Percentiles rank a stretch among this genome's conserved stretches.
Evolutionary conservation across 2,888 invertebrate genomes (phyloP).

Genomic region (Ornithoptera alexandrae): DNA sequence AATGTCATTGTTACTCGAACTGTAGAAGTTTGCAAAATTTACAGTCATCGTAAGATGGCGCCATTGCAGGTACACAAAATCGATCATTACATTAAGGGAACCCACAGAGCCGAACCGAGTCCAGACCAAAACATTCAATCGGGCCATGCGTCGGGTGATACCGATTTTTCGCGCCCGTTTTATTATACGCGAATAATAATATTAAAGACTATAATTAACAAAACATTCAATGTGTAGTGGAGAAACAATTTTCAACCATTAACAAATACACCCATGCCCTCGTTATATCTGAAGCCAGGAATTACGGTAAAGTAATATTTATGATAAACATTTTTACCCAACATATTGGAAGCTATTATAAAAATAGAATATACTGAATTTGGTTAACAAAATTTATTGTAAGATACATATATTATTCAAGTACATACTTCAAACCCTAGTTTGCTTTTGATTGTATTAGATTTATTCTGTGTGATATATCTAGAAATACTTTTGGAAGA

Average conservation of each 20-base stretch:
- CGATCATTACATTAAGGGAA: slow-evolving; percentile 56
- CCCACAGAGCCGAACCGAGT: slow-evolving; percentile 34
- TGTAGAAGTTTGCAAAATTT: neutral
- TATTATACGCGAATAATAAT: slow-evolving; percentile 47
- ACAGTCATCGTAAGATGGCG: slow-evolving; percentile 32
- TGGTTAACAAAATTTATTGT: slow-evolving; percentile 8
- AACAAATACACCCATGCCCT: slow-evolving; percentile 64
- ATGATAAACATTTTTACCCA: slow-evolving; percentile 29
- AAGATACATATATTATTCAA: neutral
- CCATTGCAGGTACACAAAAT: slow-evolving; percentile 31
- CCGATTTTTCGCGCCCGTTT: slow-evolving; percentile 64
- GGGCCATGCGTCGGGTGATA: slow-evolving; percentile 54
- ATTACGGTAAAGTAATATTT: slow-evolving; percentile 64
- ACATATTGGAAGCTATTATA: slow-evolving; percentile 51
- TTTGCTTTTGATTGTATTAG: neutral
- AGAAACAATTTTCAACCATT: slow-evolving; percentile 41
- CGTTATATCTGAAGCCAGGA: slow-evolving; percentile 74
- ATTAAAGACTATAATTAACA: slow-evolving; percentile 38
- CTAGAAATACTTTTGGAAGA: neutral
- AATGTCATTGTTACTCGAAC: neutral
- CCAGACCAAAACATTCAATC: slow-evolving; percentile 69
- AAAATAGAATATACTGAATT: slow-evolving; percentile 46
- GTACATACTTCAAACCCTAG: neutral
- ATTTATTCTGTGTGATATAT: neutral
- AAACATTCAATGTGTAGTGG: slow-evolving; percentile 57